These are phyloP conservation scores for Heterodera filipjevi DNA, from an alignment of 2,888 invertebrate species.

Conservation along the genomic window DNA sequence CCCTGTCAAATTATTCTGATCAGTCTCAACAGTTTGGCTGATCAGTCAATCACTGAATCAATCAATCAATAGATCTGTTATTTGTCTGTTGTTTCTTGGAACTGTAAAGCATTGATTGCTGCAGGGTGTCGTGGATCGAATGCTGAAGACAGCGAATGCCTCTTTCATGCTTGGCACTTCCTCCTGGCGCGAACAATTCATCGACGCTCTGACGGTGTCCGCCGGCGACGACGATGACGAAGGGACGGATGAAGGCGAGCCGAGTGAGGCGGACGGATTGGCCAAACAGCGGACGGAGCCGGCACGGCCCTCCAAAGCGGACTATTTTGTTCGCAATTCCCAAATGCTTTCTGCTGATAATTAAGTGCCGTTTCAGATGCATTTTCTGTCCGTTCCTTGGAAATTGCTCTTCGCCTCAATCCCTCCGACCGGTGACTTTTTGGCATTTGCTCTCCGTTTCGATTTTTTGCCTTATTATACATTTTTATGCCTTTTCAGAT, in stretches of 20 bases:
- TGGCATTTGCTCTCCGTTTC: not conserved
- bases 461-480: not conserved
- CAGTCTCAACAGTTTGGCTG: too few species aligned
- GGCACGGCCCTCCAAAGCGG: conserved; percentile 77
- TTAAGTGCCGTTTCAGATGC: conserved; percentile 73
- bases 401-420: conserved; percentile 95
- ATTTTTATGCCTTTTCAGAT: conserved; percentile 71
- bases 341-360: not conserved
- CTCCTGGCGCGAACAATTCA: conserved; percentile 98
- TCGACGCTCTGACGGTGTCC: conserved; percentile 71
- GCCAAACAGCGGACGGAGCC: conserved; percentile 21
- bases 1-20: too few species aligned
- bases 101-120: too few species aligned
- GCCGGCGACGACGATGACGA: conserved; percentile 60
- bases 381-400: conserved; percentile 95
- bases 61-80: too few species aligned
- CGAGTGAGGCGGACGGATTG: conserved; percentile 19
- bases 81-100: too few species aligned
- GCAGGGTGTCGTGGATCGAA: conserved; percentile 82
- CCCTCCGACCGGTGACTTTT: conserved; percentile 77
- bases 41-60: not conserved
- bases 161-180: conserved; percentile 87
- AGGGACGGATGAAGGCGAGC: conserved; percentile 48
- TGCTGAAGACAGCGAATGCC: conserved; percentile 93
- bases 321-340: conserved; percentile 71